These are phyloP conservation scores for Zaprionus tsacasi DNA, from an alignment of 1,140 invertebrate species.

Conservation along the genomic window DNA sequence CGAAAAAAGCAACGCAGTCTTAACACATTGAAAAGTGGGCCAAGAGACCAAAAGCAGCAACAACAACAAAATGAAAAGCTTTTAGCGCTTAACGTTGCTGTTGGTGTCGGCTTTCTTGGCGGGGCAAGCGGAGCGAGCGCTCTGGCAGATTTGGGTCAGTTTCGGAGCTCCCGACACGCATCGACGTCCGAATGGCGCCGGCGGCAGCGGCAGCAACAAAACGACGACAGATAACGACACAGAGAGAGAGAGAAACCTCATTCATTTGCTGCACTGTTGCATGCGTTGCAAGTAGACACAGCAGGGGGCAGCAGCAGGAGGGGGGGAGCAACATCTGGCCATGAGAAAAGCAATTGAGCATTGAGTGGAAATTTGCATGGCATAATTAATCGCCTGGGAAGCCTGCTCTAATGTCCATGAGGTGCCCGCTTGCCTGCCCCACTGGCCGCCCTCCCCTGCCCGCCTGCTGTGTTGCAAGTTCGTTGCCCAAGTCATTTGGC, in stretches of 20 bases:
- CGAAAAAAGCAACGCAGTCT: slow-evolving; percentile 18
- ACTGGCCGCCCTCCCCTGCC: slow-evolving; percentile 24
- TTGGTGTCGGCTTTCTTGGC: slow-evolving; percentile 20
- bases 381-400: slow-evolving; percentile 59
- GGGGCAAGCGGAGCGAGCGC: slow-evolving; percentile 1
- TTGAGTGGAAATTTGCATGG: slow-evolving; percentile 47
- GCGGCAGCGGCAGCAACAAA: slow-evolving; percentile 13
- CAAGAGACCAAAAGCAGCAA: slow-evolving; percentile 19
- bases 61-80: slow-evolving; percentile 26
- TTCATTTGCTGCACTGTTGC: slow-evolving; percentile 25
- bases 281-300: slow-evolving; percentile 6
- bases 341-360: not conserved
- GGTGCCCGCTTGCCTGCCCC: slow-evolving; percentile 11
- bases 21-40: slow-evolving; percentile 47
- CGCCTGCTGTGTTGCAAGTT: slow-evolving; percentile 48
- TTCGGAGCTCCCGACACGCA: slow-evolving; percentile 42
- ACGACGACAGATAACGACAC: slow-evolving; percentile 33
- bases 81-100: slow-evolving; percentile 40
- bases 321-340: slow-evolving; percentile 4
- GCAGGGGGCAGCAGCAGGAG: not conserved
- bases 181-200: slow-evolving; percentile 27
- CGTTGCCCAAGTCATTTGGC: slow-evolving; percentile 57
- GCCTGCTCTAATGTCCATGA: slow-evolving; percentile 44
- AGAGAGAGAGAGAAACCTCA: slow-evolving; percentile 30
- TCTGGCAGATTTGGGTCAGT: slow-evolving; percentile 52